These are phyloP conservation scores for Anguilla marmorata DNA, from an alignment of 2,797 vertebrate genomes.

Conservation along the genomic window DNA sequence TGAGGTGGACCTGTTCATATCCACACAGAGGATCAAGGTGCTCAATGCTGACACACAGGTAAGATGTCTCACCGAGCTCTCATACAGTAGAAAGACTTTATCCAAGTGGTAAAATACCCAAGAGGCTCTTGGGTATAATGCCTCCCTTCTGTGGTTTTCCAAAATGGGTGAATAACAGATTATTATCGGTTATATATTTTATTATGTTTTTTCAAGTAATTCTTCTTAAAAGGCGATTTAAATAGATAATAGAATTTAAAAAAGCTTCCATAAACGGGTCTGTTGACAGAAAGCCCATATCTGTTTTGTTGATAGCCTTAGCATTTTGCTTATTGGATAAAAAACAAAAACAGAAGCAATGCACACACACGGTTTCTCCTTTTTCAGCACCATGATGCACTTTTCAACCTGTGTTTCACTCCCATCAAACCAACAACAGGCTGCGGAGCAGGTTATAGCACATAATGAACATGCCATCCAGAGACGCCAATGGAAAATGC, in stretches of 20 bases:
- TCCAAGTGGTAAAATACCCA: neutral
- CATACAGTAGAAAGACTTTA: neutral
- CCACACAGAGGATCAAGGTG: slow-evolving; percentile 98
- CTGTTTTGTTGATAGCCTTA: neutral
- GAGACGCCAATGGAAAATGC: neutral
- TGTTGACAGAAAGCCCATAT: neutral
- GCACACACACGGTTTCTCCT: neutral
- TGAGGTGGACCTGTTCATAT: slow-evolving; percentile 98
- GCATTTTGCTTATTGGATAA: neutral
- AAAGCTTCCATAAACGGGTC: neutral
- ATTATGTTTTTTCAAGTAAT: neutral
- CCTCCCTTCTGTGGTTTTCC: neutral
- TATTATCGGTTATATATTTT: neutral
- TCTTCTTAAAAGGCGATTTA: slow-evolving; percentile 7
- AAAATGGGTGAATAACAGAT: neutral
- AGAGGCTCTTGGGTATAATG: neutral
- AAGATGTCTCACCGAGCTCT: slow-evolving; percentile 34
- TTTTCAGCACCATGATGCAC: neutral
- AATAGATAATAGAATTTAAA: neutral
- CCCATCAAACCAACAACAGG: neutral
- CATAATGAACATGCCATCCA: neutral
- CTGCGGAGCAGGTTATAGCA: neutral
- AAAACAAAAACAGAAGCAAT: neutral
- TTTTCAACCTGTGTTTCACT: neutral
- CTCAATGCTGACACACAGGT: slow-evolving; percentile 98